Evolutionary conservation across 2,113 vertebrate species (phyloP), one percentile per base, ranked within the genome.

Genomic region (Drymodes brunneopygia): DNA sequence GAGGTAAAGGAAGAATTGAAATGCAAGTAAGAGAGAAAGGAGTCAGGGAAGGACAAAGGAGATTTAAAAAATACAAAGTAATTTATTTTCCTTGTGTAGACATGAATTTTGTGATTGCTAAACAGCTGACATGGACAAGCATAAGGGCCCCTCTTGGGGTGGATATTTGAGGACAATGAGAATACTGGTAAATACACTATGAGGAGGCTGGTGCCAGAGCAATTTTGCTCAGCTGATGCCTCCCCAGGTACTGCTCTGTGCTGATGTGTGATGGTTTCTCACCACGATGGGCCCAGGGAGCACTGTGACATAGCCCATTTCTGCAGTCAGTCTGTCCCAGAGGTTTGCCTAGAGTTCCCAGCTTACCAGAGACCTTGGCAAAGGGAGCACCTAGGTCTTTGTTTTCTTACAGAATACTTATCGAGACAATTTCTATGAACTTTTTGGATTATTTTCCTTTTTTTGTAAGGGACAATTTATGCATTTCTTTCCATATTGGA

Each of bases 1-100:
- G 16, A 79, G 3, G 6, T 35, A 60, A 71, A 64, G 17, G 29
- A 85, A 93, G 21, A 67, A 60, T 4, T 86, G 22, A 15, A 60
- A 21, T 15, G 16, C 62, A 60, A n/a, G n/a, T n/a, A n/a, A 48
- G 40, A 60, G 40, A 60, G 3, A 82, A 87, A 75, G 8, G 1
- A 29, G 3, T 21, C 2, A 0, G 7, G 15, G 23, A 67, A 51
- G 12, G 6, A 56, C 11, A 74, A 78, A 74, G 11, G 9, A 54
- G 22, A 12, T 5, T 2, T 1, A 8, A 29, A n/a, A 36, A 33
- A 28, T 4, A 29, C 2, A 7, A 73, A 73, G 50, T 1, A 42
- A 27, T 60, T 62, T 23, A 1, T 83, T 92, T 89, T 62, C 21
- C 21, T 86, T 62, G 8, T 38, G 14, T 60, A 81, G 25, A 19